phyloP scores from a whole-genome alignment of 2,797 vertebrate genomes.

The Hipposideros larvatus region DNA sequence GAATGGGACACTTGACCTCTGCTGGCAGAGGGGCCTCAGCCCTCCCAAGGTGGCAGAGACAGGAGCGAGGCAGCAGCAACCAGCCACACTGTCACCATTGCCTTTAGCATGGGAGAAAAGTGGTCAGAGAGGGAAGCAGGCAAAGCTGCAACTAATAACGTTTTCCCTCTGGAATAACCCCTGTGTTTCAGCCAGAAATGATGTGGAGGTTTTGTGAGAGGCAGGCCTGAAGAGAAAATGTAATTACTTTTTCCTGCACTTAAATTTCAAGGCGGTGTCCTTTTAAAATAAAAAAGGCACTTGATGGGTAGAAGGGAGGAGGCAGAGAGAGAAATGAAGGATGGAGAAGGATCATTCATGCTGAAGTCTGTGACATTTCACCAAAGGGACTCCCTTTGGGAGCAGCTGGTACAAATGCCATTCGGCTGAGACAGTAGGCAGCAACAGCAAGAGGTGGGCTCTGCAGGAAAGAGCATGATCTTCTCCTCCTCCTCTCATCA shows the following conservation, averaged over 20 bases:
- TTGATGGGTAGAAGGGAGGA: slow-evolving; percentile 29
- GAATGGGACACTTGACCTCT: not conserved
- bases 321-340: slow-evolving; percentile 42
- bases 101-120: not conserved
- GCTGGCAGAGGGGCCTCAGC: not conserved
- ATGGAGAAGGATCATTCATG: slow-evolving; percentile 43
- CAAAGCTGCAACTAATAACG: not conserved
- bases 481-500: not conserved
- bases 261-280: slow-evolving; percentile 74
- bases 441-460: not conserved
- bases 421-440: slow-evolving; percentile 31
- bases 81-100: not conserved
- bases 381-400: slow-evolving; percentile 75
- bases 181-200: slow-evolving; percentile 49
- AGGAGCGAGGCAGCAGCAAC: not conserved
- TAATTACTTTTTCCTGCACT: slow-evolving; percentile 77
- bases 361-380: slow-evolving; percentile 77
- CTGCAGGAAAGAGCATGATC: not conserved
- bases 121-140: not conserved
- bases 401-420: slow-evolving; percentile 77
- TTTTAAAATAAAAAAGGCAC: slow-evolving; percentile 72
- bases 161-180: slow-evolving; percentile 65
- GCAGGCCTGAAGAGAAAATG: slow-evolving; percentile 74
- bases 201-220: slow-evolving; percentile 70
- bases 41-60: not conserved